Evolutionary conservation across 1,140 invertebrate species (phyloP).

Genomic region (Leptopilina boulardi): DNA sequence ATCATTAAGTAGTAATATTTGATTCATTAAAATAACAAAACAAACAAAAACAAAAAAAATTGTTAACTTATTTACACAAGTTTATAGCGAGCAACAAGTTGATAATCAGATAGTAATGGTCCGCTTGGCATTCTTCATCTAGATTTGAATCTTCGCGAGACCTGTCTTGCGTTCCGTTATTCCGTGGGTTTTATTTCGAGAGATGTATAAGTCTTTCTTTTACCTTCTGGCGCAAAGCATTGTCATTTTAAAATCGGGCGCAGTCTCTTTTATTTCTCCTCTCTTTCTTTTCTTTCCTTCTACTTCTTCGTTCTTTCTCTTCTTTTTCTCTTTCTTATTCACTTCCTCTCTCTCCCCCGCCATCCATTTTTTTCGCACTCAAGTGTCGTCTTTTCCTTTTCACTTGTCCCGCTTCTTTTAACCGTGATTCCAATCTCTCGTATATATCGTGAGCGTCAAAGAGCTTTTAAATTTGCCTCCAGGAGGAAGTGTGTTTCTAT

Average conservation of each 20-base stretch:
- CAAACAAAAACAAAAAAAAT: not conserved
- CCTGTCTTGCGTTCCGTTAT: slow-evolving; percentile 59
- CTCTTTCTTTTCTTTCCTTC: not conserved
- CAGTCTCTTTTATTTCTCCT: not conserved
- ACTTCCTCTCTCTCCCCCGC: not conserved
- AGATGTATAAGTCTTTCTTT: slow-evolving; percentile 54
- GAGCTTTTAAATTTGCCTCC: not conserved
- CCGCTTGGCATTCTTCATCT: slow-evolving; percentile 54
- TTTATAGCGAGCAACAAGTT: slow-evolving; percentile 46
- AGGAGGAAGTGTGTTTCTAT: too few relatives aligned
- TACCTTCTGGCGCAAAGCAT: slow-evolving; percentile 48
- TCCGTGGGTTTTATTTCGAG: slow-evolving; percentile 53
- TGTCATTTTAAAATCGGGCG: slow-evolving; percentile 39
- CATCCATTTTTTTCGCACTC: not conserved
- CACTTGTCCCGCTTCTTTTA: slow-evolving; percentile 10
- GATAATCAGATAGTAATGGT: slow-evolving; percentile 57
- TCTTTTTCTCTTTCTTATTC: too few relatives aligned
- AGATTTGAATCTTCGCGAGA: slow-evolving; percentile 57
- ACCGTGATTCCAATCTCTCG: not conserved
- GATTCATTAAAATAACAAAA: too few relatives aligned
- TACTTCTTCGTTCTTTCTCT: not conserved
- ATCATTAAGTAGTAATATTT: too few relatives aligned
- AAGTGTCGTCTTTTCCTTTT: slow-evolving; percentile 2
- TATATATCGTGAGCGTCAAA: not conserved
- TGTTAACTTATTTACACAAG: not conserved